Evolutionary conservation across 64 coral and sea anemone species (phyloP).

Genomic region (Trachythela sp.): DNA sequence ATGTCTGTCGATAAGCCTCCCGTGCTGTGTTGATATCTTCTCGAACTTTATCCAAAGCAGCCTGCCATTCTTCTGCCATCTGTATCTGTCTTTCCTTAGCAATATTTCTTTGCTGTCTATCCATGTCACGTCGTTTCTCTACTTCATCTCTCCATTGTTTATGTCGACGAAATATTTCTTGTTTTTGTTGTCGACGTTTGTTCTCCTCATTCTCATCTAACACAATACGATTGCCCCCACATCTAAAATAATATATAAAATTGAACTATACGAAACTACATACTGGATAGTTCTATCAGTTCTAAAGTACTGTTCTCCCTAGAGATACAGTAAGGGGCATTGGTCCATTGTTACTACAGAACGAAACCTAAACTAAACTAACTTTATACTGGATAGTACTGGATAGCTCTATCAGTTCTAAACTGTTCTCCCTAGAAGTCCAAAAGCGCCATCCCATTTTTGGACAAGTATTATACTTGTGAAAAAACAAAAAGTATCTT

Average conservation of each 20-base stretch:
- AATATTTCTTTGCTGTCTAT: slow-evolving; percentile 67
- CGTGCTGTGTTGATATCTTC: slow-evolving; percentile 74
- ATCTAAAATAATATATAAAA: slow-evolving; percentile 27
- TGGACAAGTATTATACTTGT: no score
- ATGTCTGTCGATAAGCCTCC: slow-evolving; percentile 86
- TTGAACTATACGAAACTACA: background rate
- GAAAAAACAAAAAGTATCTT: no score
- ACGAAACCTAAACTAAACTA: no score
- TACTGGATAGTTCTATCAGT: no score
- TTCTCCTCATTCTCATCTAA: slow-evolving; percentile 75
- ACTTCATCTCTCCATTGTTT: slow-evolving; percentile 72
- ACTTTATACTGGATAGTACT: no score
- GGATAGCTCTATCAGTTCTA: no score
- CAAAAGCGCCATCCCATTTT: no score
- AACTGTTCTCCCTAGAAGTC: no score
- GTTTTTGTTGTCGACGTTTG: slow-evolving; percentile 35
- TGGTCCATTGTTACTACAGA: no score
- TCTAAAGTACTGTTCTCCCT: no score
- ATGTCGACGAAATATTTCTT: slow-evolving; percentile 60
- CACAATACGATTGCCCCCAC: slow-evolving; percentile 78
- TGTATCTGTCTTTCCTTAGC: slow-evolving; percentile 90
- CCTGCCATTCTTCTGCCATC: slow-evolving; percentile 88
- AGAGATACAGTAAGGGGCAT: no score
- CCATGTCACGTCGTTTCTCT: slow-evolving; percentile 70
- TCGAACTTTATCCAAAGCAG: slow-evolving; percentile 74